A percentile compares a stretch with the other conserved stretches of the same genome.
These are phyloP conservation scores for Chromis chromis DNA, from an alignment of 2,797 vertebrate species.

Conservation along the genomic window DNA sequence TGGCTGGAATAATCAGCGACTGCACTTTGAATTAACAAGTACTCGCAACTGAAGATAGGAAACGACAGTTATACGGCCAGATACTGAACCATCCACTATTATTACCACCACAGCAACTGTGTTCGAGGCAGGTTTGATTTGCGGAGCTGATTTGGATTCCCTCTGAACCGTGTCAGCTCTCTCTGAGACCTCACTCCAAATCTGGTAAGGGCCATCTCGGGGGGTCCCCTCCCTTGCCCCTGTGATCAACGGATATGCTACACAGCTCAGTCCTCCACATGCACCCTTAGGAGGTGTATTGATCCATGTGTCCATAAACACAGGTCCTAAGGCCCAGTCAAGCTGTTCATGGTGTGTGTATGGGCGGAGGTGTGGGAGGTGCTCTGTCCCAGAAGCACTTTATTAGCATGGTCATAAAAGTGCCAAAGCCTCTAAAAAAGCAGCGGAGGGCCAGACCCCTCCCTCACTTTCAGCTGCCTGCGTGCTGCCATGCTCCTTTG, in stretches of 20 bases:
- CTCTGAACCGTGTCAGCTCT: constrained; percentile 46
- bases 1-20: constrained; percentile 72
- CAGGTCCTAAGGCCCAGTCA: constrained; percentile 66
- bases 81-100: not conserved
- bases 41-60: constrained; percentile 15
- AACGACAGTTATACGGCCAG: not conserved
- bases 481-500: constrained; percentile 72
- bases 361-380: constrained; percentile 70
- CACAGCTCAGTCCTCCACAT: constrained; percentile 74
- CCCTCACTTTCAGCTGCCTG: constrained; percentile 64
- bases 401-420: constrained; percentile 82
- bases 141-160: constrained; percentile 52
- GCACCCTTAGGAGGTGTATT: constrained; percentile 74
- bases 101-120: not conserved
- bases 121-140: constrained; percentile 56
- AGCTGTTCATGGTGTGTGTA: constrained; percentile 72
- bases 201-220: constrained; percentile 60
- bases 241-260: constrained; percentile 62
- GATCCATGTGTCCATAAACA: constrained; percentile 79
- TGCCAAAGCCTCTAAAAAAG: constrained; percentile 66
- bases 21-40: constrained; percentile 66
- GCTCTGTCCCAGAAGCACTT: constrained; percentile 71
- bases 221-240: constrained; percentile 23
- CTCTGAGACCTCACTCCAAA: constrained; percentile 53
- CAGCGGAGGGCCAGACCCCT: constrained; percentile 48